Percentiles rank a stretch among this genome's conserved stretches.
Conservation (phyloP, 1,140 invertebrate species). For the Lepidurus couesii region DNA sequence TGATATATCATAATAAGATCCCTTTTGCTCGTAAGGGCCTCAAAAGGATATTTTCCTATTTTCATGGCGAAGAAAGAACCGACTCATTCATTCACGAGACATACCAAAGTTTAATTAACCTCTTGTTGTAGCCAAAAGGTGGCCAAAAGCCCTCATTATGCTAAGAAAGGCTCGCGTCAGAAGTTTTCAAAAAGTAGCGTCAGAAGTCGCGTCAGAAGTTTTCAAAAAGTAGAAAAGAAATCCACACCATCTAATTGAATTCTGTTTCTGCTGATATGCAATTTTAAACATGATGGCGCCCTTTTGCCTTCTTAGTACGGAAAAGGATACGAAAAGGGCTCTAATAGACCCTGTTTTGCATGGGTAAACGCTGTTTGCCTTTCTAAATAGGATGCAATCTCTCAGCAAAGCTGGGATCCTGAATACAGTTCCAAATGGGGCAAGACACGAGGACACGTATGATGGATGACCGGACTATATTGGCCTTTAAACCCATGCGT, state of each 20-base stretch:
- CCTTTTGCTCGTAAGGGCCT: no score
- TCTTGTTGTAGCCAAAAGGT: neutral
- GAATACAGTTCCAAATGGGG: neutral
- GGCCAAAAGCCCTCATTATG: neutral
- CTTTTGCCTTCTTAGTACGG: no score
- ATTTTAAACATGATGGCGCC: no score
- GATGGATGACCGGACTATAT: neutral
- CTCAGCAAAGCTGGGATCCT: conserved; percentile 9
- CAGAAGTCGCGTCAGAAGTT: no score
- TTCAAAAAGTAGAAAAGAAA: neutral
- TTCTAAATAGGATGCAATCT: neutral
- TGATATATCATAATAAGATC: neutral
- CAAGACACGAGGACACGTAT: conserved; percentile 4
- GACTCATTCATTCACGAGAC: no score
- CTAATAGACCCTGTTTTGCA: neutral
- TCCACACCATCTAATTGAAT: neutral
- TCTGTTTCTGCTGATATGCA: neutral
- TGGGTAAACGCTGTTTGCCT: neutral
- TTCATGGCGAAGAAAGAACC: no score
- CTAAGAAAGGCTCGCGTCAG: neutral
- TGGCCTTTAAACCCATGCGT: neutral
- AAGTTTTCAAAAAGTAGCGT: no score
- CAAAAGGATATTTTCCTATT: no score
- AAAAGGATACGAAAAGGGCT: no score
- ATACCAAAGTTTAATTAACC: neutral